Evolutionary conservation across 2,888 invertebrate genomes (phyloP), one percentile per base, ranked within the genome.

Genomic region (Muscina levida): DNA sequence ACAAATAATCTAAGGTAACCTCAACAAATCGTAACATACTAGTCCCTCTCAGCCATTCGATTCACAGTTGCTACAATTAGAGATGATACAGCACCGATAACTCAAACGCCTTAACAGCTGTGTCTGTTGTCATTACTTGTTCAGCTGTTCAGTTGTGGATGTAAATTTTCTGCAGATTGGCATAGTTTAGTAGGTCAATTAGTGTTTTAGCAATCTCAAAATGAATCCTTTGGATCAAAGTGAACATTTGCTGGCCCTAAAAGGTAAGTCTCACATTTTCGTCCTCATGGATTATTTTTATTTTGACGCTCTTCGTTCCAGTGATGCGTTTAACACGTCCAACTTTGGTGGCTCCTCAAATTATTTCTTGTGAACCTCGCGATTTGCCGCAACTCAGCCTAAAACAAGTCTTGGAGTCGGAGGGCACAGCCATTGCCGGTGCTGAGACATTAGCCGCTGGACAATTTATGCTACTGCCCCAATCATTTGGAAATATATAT

Each of bases 401-500:
- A 66, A 95, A 95, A 11, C 83, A 80, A 85, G 94, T 94, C 82
- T 91, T 96, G 59, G 95, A 95, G 88, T 94, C 94, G 85, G 97
- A 98, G 91, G 94, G 96, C 15, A 95, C 96, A n/a, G 92, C 96
- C 37, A 95, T 96, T 0, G 93, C 93, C 0, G 95, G 95, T 73
- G 93, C 96, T 88, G 96, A 97, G 91, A 95, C 95, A 0, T 75
- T 90, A 37, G 86, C 88, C 1, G 94, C 95, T n/a, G 97, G 98
- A 1, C 97, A 98, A 87, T 96, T 98, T 89, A 92, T 99, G 86
- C 92, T 98, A 74, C 91, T 99, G 68, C 99, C 99, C 13, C 98
- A 98, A 91, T 97, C 97, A 89, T 98, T 99, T 91, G 98, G 98
- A 4, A 98, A 97, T 89, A 98, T 99, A 85, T 99, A 98, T 90